These are phyloP conservation scores for Sebastes hubbsi DNA, from an alignment of 2,797 vertebrate species.

Conservation along the genomic window DNA sequence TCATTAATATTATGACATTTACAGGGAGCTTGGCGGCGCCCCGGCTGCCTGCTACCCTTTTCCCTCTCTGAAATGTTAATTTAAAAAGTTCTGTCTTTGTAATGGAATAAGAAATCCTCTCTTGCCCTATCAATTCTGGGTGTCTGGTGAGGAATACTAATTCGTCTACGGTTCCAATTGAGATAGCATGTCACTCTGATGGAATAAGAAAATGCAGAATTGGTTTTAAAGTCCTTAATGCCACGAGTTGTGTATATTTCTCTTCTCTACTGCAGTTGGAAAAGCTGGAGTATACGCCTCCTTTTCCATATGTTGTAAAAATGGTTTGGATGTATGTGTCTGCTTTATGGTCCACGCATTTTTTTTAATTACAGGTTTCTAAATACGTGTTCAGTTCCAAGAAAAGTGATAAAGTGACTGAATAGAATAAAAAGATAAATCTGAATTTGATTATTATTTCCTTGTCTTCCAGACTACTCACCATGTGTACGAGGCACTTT, in stretches of 20 bases:
- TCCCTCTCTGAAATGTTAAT: constrained; percentile 99
- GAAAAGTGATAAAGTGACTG: neutral
- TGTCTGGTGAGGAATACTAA: constrained; percentile 99
- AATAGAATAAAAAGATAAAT: neutral
- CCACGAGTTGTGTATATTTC: constrained; percentile 69
- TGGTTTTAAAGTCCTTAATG: constrained; percentile 83
- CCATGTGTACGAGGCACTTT: constrained; percentile 97
- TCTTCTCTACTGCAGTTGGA: constrained; percentile 42
- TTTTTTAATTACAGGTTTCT: neutral
- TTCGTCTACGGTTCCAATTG: constrained; percentile 76
- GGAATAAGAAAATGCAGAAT: constrained; percentile 74
- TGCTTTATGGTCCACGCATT: neutral
- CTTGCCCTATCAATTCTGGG: constrained; percentile 96
- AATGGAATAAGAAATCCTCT: constrained; percentile 99
- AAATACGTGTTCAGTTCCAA: neutral
- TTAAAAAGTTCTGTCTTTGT: constrained; percentile 99
- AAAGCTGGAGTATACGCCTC: constrained; percentile 5
- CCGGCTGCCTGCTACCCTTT: constrained; percentile 99
- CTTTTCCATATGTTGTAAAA: constrained; percentile 18
- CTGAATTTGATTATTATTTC: neutral
- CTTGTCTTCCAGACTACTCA: constrained; percentile 90
- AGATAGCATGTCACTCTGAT: constrained; percentile 77
- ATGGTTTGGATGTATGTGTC: constrained; percentile 6
- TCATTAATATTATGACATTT: constrained; percentile 99
- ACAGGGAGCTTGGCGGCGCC: constrained; percentile 95